Conservation (phyloP, 1,140 invertebrate genomes). For the Galleria mellonella region DNA sequence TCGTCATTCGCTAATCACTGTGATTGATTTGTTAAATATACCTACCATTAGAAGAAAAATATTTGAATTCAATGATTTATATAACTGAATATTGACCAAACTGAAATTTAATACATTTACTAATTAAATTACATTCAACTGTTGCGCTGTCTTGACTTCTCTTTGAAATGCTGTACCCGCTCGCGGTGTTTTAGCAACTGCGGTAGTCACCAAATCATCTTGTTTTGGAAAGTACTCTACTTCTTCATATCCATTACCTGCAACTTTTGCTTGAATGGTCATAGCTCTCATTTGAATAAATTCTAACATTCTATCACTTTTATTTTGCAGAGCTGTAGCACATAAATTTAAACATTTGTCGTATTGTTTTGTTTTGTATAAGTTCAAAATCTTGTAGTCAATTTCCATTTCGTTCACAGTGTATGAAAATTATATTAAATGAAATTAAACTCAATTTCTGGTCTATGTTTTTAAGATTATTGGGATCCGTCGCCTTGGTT, state of each 20-base stretch:
- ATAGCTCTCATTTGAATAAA: conserved; percentile 57
- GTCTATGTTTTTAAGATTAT: too few relatives aligned
- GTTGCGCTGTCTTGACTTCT: conserved; percentile 29
- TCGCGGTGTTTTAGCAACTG: conserved; percentile 54
- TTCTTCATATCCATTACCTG: conserved; percentile 63
- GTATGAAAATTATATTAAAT: too few relatives aligned
- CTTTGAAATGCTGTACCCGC: conserved; percentile 53
- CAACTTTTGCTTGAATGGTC: conserved; percentile 56
- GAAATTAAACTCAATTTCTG: too few relatives aligned
- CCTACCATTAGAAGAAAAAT: neutral
- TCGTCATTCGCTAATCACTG: too few relatives aligned
- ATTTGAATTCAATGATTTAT: too few relatives aligned
- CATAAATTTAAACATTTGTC: conserved; percentile 52
- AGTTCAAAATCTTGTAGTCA: conserved; percentile 55
- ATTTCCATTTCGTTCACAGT: conserved; percentile 24
- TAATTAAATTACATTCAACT: conserved; percentile 8
- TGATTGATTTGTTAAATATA: too few relatives aligned
- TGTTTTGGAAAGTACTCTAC: conserved; percentile 48
- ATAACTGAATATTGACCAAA: too few relatives aligned
- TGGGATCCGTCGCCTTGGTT: too few relatives aligned
- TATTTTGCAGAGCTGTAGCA: conserved; percentile 25
- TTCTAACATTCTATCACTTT: conserved; percentile 44
- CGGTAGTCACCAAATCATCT: conserved; percentile 41
- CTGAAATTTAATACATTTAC: too few relatives aligned
- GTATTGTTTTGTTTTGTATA: conserved; percentile 57